Conservation (phyloP, 2,797 vertebrate species). For the Gymnothorax reevesii region DNA sequence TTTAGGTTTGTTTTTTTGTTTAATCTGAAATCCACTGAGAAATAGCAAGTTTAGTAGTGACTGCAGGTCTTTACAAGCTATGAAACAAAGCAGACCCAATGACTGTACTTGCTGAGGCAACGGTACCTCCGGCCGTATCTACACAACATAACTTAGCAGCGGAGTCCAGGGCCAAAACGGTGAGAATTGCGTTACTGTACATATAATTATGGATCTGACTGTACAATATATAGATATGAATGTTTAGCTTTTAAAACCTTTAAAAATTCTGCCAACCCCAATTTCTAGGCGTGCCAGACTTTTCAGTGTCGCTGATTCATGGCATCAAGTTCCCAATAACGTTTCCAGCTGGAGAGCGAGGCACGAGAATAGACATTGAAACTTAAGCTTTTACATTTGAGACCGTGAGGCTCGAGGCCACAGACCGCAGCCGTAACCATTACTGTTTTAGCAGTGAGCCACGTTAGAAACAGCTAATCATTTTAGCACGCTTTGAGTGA, state of each 20-base stretch:
- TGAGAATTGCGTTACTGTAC: too few species aligned
- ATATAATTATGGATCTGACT: too few species aligned
- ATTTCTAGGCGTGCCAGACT: not conserved
- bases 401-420: not conserved
- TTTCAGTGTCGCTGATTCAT: not conserved
- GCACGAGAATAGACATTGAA: not conserved
- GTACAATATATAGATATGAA: not conserved
- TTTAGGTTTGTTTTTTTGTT: too few species aligned
- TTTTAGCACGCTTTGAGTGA: not conserved
- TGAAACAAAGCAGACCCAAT: too few species aligned
- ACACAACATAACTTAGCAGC: too few species aligned
- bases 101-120: too few species aligned
- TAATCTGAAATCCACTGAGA: too few species aligned
- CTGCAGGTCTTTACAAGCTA: too few species aligned
- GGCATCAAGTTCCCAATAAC: not conserved
- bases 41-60: too few species aligned
- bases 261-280: not conserved
- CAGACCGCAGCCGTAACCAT: too few species aligned
- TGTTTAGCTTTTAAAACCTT: not conserved
- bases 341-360: not conserved
- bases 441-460: not conserved
- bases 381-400: not conserved
- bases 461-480: not conserved
- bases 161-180: too few species aligned
- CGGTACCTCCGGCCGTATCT: too few species aligned